Percentiles rank a stretch among this genome's conserved stretches.
phyloP scores from a whole-genome alignment of 2,113 vertebrate species.

The Cephalopholis sonnerati region DNA sequence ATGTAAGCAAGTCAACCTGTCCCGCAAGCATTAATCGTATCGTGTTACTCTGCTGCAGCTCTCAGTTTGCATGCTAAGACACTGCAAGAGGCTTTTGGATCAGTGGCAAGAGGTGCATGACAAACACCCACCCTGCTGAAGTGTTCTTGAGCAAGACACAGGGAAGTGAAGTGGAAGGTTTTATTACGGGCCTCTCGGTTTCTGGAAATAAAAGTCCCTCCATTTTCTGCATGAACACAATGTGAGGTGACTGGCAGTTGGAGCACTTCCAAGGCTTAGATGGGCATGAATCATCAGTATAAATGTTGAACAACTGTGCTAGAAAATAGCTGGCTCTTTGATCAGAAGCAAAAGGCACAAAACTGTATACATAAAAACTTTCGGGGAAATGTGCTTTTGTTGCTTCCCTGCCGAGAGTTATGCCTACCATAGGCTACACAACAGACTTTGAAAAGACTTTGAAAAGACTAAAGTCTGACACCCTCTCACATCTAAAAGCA shows the following conservation, averaged over 20 bases:
- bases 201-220: background rate
- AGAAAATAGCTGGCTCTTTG: slow-evolving; percentile 11
- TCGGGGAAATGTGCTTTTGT: background rate
- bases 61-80: background rate
- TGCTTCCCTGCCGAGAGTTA: background rate
- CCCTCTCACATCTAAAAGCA: background rate
- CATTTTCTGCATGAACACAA: background rate
- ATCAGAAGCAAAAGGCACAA: slow-evolving; percentile 5
- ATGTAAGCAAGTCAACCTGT: slow-evolving; percentile 28
- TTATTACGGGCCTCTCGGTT: background rate
- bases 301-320: slow-evolving; percentile 12
- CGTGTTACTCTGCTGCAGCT: background rate
- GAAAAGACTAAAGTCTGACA: background rate
- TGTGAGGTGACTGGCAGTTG: slow-evolving; percentile 19
- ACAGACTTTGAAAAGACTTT: background rate
- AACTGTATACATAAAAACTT: background rate
- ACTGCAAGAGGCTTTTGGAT: background rate
- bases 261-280: background rate
- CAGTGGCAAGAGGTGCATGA: background rate
- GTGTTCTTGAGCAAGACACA: background rate
- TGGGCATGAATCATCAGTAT: slow-evolving; percentile 31
- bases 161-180: background rate
- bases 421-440: too few species aligned
- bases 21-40: background rate
- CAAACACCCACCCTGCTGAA: background rate